phyloP scores from a whole-genome alignment of 2,888 invertebrate species.

The Ophioninae sp. region DNA sequence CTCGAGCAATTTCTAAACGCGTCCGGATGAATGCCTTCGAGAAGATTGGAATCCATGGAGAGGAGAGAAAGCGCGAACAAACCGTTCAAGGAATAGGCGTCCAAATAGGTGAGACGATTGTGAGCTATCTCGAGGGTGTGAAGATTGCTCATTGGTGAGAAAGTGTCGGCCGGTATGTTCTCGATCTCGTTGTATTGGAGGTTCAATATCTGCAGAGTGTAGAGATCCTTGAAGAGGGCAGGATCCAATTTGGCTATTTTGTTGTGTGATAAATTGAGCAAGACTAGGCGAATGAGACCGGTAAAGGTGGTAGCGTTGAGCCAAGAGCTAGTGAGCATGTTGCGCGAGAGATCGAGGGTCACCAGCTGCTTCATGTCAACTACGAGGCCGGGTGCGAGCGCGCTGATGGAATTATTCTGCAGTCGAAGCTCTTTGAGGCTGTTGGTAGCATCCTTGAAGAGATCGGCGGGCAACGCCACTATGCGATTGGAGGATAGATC shows the following conservation, averaged over 20 bases:
- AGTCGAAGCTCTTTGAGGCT: constrained; percentile 94
- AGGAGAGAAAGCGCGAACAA: constrained; percentile 92
- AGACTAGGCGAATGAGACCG: constrained; percentile 92
- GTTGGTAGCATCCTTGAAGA: constrained; percentile 90
- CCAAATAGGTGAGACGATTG: constrained; percentile 92
- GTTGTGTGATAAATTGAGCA: constrained; percentile 93
- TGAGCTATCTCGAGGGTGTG: constrained; percentile 93
- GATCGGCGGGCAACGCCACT: constrained; percentile 91
- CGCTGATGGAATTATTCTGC: constrained; percentile 95
- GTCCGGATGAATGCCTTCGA: constrained; percentile 92
- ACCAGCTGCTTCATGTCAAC: constrained; percentile 92
- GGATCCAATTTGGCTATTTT: constrained; percentile 90
- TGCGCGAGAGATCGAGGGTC: constrained; percentile 92
- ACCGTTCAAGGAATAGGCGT: constrained; percentile 93
- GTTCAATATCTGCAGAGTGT: constrained; percentile 94
- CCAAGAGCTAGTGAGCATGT: constrained; percentile 93
- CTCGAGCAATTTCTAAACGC: constrained; percentile 95
- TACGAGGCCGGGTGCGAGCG: constrained; percentile 92
- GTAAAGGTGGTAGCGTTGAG: constrained; percentile 92
- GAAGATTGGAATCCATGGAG: constrained; percentile 92
- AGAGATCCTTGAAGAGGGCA: constrained; percentile 92
- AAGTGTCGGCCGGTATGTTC: constrained; percentile 92
- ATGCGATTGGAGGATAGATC: constrained; percentile 96
- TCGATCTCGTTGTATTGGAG: constrained; percentile 92
- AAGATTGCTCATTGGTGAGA: constrained; percentile 94